phyloP scores from a whole-genome alignment of 2,888 invertebrate genomes.

The Antheraea yamamai region DNA sequence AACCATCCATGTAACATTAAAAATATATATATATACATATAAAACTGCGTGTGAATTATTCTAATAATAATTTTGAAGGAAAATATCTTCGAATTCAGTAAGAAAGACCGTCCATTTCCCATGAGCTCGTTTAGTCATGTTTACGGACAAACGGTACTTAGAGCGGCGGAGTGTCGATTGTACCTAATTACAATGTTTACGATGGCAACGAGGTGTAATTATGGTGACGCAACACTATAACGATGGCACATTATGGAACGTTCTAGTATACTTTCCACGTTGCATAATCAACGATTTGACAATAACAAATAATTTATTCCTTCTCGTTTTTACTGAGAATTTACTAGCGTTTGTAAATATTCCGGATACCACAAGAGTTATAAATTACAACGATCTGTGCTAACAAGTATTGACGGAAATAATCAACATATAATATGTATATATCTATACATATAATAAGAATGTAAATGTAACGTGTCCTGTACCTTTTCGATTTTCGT shows the following conservation, averaged over 20 bases:
- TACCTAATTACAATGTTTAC: conserved; percentile 14
- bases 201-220: conserved; percentile 5
- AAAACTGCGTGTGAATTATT: not conserved
- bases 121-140: not conserved
- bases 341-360: not conserved
- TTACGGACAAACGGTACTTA: not conserved
- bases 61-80: not conserved
- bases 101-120: not conserved
- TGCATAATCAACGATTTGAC: conserved; percentile 29
- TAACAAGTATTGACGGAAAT: too few relatives aligned
- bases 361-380: not conserved
- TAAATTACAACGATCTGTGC: not conserved
- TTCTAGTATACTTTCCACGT: conserved; percentile 36
- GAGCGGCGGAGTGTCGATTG: not conserved
- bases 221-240: conserved; percentile 11
- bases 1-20: not conserved
- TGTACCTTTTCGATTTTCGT: too few relatives aligned
- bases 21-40: not conserved
- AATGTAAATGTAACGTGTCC: too few relatives aligned
- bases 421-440: too few relatives aligned
- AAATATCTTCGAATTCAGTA: not conserved
- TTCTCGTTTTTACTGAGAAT: not conserved
- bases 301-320: not conserved
- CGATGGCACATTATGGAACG: conserved; percentile 14
- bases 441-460: too few relatives aligned